Evolutionary conservation across 2,113 vertebrate genomes (phyloP), one percentile per base, ranked within the genome.

Genomic region (Alexandromys fortis): DNA sequence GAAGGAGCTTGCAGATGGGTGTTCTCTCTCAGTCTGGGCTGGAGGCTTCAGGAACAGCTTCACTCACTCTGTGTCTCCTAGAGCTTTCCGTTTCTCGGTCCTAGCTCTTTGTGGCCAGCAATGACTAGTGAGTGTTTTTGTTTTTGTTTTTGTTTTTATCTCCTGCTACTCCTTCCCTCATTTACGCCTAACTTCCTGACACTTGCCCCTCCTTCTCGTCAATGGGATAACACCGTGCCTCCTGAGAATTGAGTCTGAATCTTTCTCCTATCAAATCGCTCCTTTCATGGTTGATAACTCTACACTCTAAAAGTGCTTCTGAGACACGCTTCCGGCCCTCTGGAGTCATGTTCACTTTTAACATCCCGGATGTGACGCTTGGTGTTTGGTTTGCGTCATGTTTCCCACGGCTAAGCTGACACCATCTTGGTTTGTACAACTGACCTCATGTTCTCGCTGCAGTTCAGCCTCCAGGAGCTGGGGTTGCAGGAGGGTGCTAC

Each of bases 131-230:
- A 42, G n/a, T 72, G 35, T 4, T n/a, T 55, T 78, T 52, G 28
- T 19, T 19, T 78, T 79, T 58, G 35, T n/a, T 82, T 16, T 90
- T n/a, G 58, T 16, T 90, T 52, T 86, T 8, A 89, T 87, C 45
- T 9, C 87, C 45, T 89, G 28, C 72, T 78, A 10, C 45, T 45
- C 3, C 28, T 83, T 79, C 3, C 28, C 79, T 79, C 38, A 30
- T 28, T 92, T 30, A 16, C 38, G 22, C 90, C 73, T 81, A 93
- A 88, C 94, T 95, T 52, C 45, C 58, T 58, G 72, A 79, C 30
- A 30, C 70, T 95, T 86, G 78, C 63, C 11, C 73, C 17, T 82
- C 24, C 78, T 89, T 86, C 45, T 83, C 33, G 30, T 85, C 89
- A 47, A 0, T 87, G 85, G 28, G 4, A 9, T 45, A 70, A 67